These are phyloP conservation scores for Clitarchus hookeri DNA, from an alignment of 2,888 invertebrate species.

Conservation along the genomic window DNA sequence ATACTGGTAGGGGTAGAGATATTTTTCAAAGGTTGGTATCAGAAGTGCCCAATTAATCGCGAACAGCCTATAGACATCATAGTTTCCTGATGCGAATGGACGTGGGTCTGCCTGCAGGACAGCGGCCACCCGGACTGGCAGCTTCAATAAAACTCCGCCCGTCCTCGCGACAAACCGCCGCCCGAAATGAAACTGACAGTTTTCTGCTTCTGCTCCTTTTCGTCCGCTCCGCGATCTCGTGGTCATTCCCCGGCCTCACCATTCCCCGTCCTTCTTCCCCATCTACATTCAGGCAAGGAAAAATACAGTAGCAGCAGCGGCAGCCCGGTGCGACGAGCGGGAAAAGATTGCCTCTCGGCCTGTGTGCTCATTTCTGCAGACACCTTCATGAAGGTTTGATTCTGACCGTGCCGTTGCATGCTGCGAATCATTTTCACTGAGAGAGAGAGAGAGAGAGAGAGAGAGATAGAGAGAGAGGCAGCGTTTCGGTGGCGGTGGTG, in stretches of 20 bases:
- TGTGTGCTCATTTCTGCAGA: background rate
- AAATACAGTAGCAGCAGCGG: background rate
- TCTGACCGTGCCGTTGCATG: background rate
- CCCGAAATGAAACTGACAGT: constrained; percentile 1
- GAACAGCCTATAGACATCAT: too few species aligned
- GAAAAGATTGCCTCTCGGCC: background rate
- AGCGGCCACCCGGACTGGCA: background rate
- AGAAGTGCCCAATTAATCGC: too few species aligned
- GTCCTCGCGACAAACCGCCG: background rate
- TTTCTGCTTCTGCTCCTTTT: background rate
- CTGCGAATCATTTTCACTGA: too few species aligned
- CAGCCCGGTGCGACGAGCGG: background rate
- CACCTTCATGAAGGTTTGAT: background rate
- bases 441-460: too few species aligned
- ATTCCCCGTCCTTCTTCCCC: background rate
- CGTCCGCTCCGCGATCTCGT: background rate
- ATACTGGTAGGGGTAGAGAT: too few species aligned
- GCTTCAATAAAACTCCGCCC: background rate
- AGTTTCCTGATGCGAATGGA: too few species aligned
- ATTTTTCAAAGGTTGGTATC: too few species aligned
- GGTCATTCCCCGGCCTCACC: background rate
- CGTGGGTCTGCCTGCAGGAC: too few species aligned
- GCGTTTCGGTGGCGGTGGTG: too few species aligned
- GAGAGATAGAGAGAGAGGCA: too few species aligned
- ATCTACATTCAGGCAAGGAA: background rate